phyloP scores from a whole-genome alignment of 2,888 invertebrate species.

The Chymomyza caudatula region DNA sequence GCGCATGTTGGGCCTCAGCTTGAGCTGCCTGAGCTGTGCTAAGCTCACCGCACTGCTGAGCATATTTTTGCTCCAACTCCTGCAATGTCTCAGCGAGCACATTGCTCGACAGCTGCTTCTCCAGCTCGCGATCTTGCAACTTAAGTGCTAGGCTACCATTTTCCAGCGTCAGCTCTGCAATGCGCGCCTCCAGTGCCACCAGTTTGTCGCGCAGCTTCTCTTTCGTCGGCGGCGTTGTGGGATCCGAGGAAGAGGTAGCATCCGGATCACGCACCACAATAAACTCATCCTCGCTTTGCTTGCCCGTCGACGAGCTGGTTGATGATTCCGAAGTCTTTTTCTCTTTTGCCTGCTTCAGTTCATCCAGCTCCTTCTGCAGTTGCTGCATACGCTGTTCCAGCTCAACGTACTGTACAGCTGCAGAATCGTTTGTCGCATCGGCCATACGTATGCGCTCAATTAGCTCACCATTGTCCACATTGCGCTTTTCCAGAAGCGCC shows the following conservation, averaged over 20 bases:
- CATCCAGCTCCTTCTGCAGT: slow-evolving; percentile 60
- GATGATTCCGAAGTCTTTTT: slow-evolving; percentile 73
- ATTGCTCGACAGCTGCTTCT: slow-evolving; percentile 65
- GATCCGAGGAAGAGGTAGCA: slow-evolving; percentile 51
- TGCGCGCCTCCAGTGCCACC: slow-evolving; percentile 65
- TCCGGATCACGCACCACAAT: slow-evolving; percentile 75
- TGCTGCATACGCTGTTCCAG: slow-evolving; percentile 57
- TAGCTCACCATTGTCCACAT: slow-evolving; percentile 63
- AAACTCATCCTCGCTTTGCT: slow-evolving; percentile 74
- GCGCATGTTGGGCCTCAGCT: slow-evolving; percentile 39
- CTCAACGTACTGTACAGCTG: slow-evolving; percentile 66
- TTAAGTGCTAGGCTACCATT: slow-evolving; percentile 62
- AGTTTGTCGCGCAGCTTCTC: slow-evolving; percentile 75
- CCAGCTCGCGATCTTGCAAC: slow-evolving; percentile 69
- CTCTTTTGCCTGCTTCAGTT: slow-evolving; percentile 56
- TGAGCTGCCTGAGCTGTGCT: slow-evolving; percentile 25
- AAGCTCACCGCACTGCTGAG: slow-evolving; percentile 45
- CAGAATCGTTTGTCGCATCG: slow-evolving; percentile 40
- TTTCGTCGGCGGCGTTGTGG: slow-evolving; percentile 60
- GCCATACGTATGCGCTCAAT: slow-evolving; percentile 67
- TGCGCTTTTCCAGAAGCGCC: slow-evolving; percentile 67
- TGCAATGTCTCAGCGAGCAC: slow-evolving; percentile 64
- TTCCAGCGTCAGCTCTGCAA: slow-evolving; percentile 61
- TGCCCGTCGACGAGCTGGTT: slow-evolving; percentile 64
- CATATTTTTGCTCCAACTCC: slow-evolving; percentile 46